Evolutionary conservation across 2,888 invertebrate species (phyloP), one percentile per base, ranked within the genome.

Genomic region (Drepanosiphum platanoidis): DNA sequence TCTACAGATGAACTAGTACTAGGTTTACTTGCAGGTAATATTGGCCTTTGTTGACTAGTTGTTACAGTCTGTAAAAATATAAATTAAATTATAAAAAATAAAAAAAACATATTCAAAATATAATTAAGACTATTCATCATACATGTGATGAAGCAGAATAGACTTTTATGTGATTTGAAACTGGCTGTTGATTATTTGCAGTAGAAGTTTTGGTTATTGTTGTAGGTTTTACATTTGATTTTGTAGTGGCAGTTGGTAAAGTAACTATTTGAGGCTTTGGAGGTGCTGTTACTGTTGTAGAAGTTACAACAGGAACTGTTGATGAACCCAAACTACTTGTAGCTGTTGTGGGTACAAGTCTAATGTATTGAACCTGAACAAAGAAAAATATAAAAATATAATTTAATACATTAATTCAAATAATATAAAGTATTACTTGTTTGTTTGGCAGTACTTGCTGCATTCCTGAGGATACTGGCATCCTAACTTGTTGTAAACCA

Each of bases 1-100:
- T 84, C 84, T 52, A 52, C 4, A 46, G 68, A 66, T 66, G 75
- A 70, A 77, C 77, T 84, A 13, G 66, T 68, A 77, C 68, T 84
- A 39, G 84, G 84, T 77, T 84, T 84, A 84, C 66, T 77, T 2
- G 84, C 84, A 13, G 84, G 84, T 39, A 84, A 84, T 84, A 84
- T 84, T 74, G 77, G 77, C 52, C 77, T 75, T 84, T 84, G 84
- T 77, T 77, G 84, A 77, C 68, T 84, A 68, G 75, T 39, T 32
- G 84, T 77, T 1, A 58, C 58, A 36, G 77, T 52, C 84, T 84
- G 64, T 61, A 66, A 36, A 42, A 84, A 66, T 36, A 32, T 2
- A 70, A 77, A 27, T 42, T 34, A 36, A 32, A 30, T 30, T 9
- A 61, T 0, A 39, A 77, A 27, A 18, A 77, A 22, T 42, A 18